A percentile compares a stretch with the other conserved stretches of the same genome.
Evolutionary conservation across 2,797 vertebrate species (phyloP).

Genomic region (Podargus strigoides): DNA sequence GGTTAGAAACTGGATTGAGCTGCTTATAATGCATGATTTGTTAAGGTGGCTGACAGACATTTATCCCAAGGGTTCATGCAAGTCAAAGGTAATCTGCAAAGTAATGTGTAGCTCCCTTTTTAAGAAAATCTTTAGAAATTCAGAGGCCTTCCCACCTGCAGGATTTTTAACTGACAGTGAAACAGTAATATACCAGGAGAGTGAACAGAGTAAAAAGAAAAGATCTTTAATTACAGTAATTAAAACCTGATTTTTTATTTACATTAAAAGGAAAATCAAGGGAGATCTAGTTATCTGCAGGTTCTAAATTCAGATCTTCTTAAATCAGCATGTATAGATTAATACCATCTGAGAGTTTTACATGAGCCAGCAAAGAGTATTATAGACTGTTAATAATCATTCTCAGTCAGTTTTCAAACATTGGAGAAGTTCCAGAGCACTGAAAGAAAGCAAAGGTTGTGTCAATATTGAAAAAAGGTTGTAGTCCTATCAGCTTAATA

Average conservation of each 20-base stretch:
- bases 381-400: slow-evolving; percentile 3
- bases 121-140: not conserved
- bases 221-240: not conserved
- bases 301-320: slow-evolving; percentile 22
- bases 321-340: slow-evolving; percentile 18
- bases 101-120: not conserved
- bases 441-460: not conserved
- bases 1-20: not conserved
- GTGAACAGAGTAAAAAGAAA: not conserved
- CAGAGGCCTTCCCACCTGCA: not conserved
- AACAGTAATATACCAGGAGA: not conserved
- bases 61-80: not conserved
- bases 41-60: not conserved
- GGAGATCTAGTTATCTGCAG: not conserved
- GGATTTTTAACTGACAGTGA: not conserved
- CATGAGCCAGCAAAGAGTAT: not conserved
- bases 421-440: not conserved
- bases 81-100: not conserved
- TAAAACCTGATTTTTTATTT: not conserved
- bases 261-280: not conserved
- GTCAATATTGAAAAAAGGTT: not conserved
- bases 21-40: not conserved
- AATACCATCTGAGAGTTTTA: slow-evolving; percentile 1
- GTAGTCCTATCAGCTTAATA: not conserved
- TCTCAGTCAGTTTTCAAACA: not conserved